A percentile compares a stretch with the other conserved stretches of the same genome.
These are phyloP conservation scores for Euborellia annulipes DNA, from an alignment of 1,140 invertebrate species.

Conservation along the genomic window DNA sequence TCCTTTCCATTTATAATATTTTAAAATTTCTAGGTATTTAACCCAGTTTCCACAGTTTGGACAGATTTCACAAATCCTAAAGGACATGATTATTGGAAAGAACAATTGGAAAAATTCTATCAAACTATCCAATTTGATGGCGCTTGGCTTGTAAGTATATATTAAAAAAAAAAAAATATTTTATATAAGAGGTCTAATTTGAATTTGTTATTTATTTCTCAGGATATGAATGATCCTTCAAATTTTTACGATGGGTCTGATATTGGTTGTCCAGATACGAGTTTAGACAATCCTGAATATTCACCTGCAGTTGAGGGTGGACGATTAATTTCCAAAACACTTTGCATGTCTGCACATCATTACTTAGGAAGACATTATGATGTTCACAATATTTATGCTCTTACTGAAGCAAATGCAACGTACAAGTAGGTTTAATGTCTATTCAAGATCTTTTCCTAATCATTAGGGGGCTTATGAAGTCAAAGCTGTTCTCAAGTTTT, in stretches of 20 bases:
- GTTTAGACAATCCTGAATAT: conserved; percentile 52
- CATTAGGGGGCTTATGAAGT: too few species aligned
- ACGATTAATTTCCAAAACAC: conserved; percentile 47
- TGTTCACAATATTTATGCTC: conserved; percentile 17
- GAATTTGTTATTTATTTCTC: conserved; percentile 7
- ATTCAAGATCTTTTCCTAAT: too few species aligned
- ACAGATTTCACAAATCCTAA: conserved; percentile 76
- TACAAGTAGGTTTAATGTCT: conserved; percentile 9
- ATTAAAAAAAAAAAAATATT: too few species aligned
- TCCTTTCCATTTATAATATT: conserved; percentile 2
- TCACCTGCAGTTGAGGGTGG: conserved; percentile 35
- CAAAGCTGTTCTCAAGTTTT: too few species aligned
- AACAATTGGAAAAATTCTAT: conserved; percentile 51
- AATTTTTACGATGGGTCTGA: conserved; percentile 54
- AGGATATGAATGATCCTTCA: conserved; percentile 78
- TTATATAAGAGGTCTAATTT: neutral
- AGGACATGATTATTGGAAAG: conserved; percentile 52
- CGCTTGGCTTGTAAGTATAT: conserved; percentile 54
- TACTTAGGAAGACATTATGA: conserved; percentile 52
- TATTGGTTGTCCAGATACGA: conserved; percentile 37
- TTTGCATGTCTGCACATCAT: conserved; percentile 71
- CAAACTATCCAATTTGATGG: conserved; percentile 56
- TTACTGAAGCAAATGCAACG: conserved; percentile 9
- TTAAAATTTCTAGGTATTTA: conserved; percentile 65
- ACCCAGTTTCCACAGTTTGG: conserved; percentile 53